phyloP scores from a whole-genome alignment of 1,140 invertebrate genomes.

The Zaprionus davidi region DNA sequence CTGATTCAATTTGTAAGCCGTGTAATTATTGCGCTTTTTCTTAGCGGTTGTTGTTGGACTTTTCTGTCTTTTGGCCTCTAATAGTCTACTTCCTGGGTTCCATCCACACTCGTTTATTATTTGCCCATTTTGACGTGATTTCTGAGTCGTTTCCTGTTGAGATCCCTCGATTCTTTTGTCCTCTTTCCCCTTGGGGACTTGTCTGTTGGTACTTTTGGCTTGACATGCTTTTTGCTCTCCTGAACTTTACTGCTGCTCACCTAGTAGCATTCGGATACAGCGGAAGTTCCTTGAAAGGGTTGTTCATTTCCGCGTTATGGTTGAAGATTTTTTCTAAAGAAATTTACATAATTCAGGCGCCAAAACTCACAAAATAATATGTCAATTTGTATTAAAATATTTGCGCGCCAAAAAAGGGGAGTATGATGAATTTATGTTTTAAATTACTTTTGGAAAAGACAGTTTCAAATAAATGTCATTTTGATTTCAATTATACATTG shows the following conservation, averaged over 20 bases:
- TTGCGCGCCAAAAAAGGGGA: slow-evolving; percentile 57
- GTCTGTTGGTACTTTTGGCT: slow-evolving; percentile 61
- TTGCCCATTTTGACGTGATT: slow-evolving; percentile 80
- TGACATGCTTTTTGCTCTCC: slow-evolving; percentile 79
- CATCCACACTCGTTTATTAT: slow-evolving; percentile 45
- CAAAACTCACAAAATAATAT: slow-evolving; percentile 47
- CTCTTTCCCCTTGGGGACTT: slow-evolving; percentile 33
- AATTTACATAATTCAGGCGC: slow-evolving; percentile 70
- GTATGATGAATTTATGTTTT: neutral
- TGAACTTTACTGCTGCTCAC: slow-evolving; percentile 64
- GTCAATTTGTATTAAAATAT: slow-evolving; percentile 23
- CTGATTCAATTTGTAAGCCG: slow-evolving; percentile 64
- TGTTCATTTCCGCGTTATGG: slow-evolving; percentile 53
- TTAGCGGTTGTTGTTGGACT: slow-evolving; percentile 52
- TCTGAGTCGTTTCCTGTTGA: slow-evolving; percentile 81
- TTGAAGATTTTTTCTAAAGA: slow-evolving; percentile 13
- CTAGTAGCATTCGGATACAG: slow-evolving; percentile 33
- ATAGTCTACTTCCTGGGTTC: slow-evolving; percentile 79
- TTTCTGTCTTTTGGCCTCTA: slow-evolving; percentile 50
- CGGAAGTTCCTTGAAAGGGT: slow-evolving; percentile 64
- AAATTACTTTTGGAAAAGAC: neutral
- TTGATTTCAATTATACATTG: too few species aligned
- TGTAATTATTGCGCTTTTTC: slow-evolving; percentile 78
- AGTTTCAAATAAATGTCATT: neutral
- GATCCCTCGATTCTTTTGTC: slow-evolving; percentile 48